phyloP scores from a whole-genome alignment of 2,113 vertebrate genomes.

The Aegypius monachus region DNA sequence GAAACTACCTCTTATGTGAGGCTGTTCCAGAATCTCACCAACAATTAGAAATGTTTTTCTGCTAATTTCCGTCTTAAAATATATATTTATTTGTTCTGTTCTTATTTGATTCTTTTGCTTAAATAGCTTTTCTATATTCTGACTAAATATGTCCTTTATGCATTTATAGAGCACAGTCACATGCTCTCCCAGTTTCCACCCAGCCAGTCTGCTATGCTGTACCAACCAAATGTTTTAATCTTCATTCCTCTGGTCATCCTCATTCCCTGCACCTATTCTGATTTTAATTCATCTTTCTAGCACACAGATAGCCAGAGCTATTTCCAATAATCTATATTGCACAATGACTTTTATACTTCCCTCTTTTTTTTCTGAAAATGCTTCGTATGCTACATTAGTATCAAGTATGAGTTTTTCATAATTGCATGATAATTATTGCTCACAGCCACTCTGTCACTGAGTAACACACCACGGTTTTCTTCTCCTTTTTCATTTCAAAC shows the following conservation, averaged over 20 bases:
- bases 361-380: not conserved
- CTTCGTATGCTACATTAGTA: not conserved
- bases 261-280: not conserved
- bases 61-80: not conserved
- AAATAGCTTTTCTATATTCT: not conserved
- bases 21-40: not conserved
- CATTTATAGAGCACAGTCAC: slow-evolving; percentile 7
- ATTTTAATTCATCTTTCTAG: not conserved
- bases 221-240: not conserved
- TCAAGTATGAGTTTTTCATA: not conserved
- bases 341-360: not conserved
- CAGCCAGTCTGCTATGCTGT: not conserved
- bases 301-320: not conserved
- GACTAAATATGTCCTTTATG: not conserved
- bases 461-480: not conserved
- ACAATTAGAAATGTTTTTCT: not conserved
- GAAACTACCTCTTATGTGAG: not conserved
- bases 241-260: not conserved
- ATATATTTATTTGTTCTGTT: not conserved
- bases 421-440: not conserved
- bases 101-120: not conserved
- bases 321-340: not conserved
- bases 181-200: not conserved
- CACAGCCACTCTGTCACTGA: not conserved
- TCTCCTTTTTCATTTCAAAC: not conserved